These are phyloP conservation scores for Trematomus bernacchii DNA, from an alignment of 2,797 vertebrate genomes.

Conservation along the genomic window DNA sequence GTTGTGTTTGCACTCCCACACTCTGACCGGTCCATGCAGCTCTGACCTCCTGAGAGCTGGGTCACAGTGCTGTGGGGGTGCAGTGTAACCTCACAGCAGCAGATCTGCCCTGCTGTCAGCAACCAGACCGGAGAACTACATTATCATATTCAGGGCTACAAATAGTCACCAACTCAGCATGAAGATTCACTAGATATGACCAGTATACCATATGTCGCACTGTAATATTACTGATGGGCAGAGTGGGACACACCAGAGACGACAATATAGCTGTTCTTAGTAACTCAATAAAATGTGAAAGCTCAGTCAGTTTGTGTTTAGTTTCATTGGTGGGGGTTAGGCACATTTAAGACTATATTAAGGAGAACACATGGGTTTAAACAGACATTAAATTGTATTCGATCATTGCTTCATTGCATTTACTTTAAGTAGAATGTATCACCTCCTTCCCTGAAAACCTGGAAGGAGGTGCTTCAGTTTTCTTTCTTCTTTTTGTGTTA, in stretches of 20 bases:
- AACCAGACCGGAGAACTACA: constrained; percentile 17
- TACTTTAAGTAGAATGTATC: no score
- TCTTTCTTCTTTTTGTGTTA: no score
- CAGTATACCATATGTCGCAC: background rate
- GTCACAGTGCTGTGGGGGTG: constrained; percentile 14
- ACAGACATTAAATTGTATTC: no score
- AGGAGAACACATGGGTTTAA: no score
- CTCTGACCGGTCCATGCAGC: constrained; percentile 11
- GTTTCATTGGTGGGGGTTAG: background rate
- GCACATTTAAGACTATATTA: no score
- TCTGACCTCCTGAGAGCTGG: constrained; percentile 18
- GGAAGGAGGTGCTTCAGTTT: background rate
- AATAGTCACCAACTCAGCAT: constrained; percentile 8
- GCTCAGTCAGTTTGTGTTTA: background rate
- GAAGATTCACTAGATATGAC: background rate
- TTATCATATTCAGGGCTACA: background rate
- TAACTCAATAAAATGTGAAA: no score
- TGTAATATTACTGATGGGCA: background rate
- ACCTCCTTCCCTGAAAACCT: no score
- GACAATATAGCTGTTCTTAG: background rate
- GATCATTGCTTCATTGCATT: no score
- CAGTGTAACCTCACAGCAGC: constrained; percentile 14
- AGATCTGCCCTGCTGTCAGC: constrained; percentile 8
- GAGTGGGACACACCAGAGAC: background rate
- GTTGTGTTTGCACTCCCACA: background rate